These are phyloP conservation scores for Biston betularia DNA, from an alignment of 2,888 invertebrate species.

Conservation along the genomic window DNA sequence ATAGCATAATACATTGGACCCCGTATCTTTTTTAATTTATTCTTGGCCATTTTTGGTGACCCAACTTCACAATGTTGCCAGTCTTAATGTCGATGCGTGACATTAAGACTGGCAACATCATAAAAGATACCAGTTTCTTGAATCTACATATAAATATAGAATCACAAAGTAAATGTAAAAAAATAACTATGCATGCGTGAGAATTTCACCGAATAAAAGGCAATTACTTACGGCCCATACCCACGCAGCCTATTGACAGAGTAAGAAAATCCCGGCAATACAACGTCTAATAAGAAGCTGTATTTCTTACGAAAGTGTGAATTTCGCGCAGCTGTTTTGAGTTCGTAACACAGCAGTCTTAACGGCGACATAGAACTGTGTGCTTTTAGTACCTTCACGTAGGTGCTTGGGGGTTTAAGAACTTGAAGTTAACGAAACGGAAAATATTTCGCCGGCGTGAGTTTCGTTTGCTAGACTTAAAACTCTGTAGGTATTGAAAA, in stretches of 20 bases:
- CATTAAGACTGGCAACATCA: too few species aligned
- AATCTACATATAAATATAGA: neutral
- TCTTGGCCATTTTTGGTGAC: too few species aligned
- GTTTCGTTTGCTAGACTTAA: neutral
- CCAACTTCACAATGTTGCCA: neutral
- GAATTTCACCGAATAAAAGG: conserved; percentile 20
- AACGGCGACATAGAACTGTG: conserved; percentile 43
- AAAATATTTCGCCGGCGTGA: conserved; percentile 26
- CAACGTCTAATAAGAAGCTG: conserved; percentile 70
- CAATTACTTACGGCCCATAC: conserved; percentile 27
- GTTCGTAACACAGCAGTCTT: conserved; percentile 52
- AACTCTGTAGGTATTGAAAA: neutral
- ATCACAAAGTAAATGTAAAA: neutral
- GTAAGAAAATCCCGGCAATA: conserved; percentile 54
- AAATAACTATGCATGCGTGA: conserved; percentile 12
- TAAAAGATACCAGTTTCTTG: too few species aligned
- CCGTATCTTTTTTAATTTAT: too few species aligned
- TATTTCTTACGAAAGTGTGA: conserved; percentile 73
- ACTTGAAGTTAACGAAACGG: conserved; percentile 35
- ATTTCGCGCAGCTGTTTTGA: conserved; percentile 69
- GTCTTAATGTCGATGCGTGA: too few species aligned
- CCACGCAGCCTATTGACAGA: conserved; percentile 49
- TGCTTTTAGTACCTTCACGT: conserved; percentile 44
- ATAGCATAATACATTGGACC: neutral
- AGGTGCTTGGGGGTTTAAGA: conserved; percentile 35